Conservation (phyloP, 2,113 vertebrate genomes). For the Hirundichthys speculiger region DNA sequence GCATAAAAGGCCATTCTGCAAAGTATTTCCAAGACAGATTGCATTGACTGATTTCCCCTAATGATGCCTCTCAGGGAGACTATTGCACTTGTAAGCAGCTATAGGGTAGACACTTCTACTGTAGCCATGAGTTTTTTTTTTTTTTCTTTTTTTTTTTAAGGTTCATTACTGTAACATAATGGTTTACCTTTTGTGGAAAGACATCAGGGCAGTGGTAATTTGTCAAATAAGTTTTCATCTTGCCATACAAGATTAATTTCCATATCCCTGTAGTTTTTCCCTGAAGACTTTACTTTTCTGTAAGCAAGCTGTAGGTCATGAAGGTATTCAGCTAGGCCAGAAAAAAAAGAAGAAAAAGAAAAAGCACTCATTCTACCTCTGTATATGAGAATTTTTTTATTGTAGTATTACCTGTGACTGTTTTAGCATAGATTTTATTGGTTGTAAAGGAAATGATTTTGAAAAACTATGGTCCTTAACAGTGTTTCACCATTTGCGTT, state of each 20-base stretch:
- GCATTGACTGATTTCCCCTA: slow-evolving; percentile 78
- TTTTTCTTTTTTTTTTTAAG: slow-evolving; percentile 69
- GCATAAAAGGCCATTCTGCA: slow-evolving; percentile 43
- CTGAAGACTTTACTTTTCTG: slow-evolving; percentile 75
- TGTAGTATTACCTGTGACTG: slow-evolving; percentile 14
- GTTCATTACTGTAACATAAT: slow-evolving; percentile 80
- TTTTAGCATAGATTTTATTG: slow-evolving; percentile 18
- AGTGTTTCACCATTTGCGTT: slow-evolving; percentile 19
- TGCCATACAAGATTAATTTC: slow-evolving; percentile 80
- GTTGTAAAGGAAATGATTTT: background rate
- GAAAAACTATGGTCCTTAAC: slow-evolving; percentile 45
- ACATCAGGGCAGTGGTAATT: slow-evolving; percentile 78
- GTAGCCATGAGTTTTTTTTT: slow-evolving; percentile 44
- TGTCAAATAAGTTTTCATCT: slow-evolving; percentile 79
- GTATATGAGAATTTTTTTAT: slow-evolving; percentile 24
- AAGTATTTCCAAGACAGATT: slow-evolving; percentile 68
- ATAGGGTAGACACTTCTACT: slow-evolving; percentile 65
- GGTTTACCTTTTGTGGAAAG: slow-evolving; percentile 70
- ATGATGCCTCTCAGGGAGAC: slow-evolving; percentile 74
- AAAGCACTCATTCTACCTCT: slow-evolving; percentile 4
- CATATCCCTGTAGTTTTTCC: slow-evolving; percentile 75
- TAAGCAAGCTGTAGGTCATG: slow-evolving; percentile 71
- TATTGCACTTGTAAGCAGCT: slow-evolving; percentile 62
- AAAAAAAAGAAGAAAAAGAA: slow-evolving; percentile 26
- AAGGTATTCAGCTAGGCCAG: slow-evolving; percentile 52